phyloP scores from a whole-genome alignment of 2,888 invertebrate species.

The Clitarchus hookeri region DNA sequence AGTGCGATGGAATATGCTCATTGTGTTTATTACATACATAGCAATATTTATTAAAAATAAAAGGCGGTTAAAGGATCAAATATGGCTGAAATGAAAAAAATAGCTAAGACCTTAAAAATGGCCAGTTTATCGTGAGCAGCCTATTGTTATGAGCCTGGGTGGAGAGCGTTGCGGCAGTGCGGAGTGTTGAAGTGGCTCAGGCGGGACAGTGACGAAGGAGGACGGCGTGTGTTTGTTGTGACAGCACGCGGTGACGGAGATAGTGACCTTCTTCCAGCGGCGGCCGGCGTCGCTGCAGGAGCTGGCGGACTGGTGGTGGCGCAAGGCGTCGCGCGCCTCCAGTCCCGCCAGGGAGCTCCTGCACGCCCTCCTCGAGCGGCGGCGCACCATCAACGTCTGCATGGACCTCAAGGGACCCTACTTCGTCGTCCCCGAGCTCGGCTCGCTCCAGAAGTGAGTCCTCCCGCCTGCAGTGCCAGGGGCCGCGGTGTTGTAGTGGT shows the following conservation, averaged over 20 bases:
- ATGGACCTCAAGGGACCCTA: constrained; percentile 78
- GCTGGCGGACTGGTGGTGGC: constrained; percentile 51
- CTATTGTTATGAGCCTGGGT: no score
- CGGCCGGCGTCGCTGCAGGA: constrained; percentile 58
- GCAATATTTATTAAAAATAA: no score
- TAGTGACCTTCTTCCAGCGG: constrained; percentile 70
- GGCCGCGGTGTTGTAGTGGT: no score
- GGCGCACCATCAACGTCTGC: constrained; percentile 69
- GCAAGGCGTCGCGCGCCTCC: constrained; percentile 52
- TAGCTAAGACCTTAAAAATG: no score
- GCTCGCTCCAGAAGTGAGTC: constrained; percentile 70
- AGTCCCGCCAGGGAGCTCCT: constrained; percentile 55
- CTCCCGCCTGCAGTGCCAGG: no score
- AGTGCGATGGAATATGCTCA: no score
- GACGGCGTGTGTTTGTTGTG: constrained; percentile 45
- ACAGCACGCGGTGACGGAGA: constrained; percentile 73
- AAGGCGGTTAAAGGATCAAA: no score
- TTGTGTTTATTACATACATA: no score
- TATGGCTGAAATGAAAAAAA: no score
- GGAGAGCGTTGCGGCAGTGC: no score
- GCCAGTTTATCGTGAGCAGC: no score
- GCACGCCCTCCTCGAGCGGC: constrained; percentile 60
- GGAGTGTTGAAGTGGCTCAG: no score
- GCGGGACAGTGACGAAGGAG: neutral
- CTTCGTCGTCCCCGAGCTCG: constrained; percentile 74